Base-by-base conservation (phyloP, 2,888 invertebrate genomes). In the Lasioglossum morio region DNA sequence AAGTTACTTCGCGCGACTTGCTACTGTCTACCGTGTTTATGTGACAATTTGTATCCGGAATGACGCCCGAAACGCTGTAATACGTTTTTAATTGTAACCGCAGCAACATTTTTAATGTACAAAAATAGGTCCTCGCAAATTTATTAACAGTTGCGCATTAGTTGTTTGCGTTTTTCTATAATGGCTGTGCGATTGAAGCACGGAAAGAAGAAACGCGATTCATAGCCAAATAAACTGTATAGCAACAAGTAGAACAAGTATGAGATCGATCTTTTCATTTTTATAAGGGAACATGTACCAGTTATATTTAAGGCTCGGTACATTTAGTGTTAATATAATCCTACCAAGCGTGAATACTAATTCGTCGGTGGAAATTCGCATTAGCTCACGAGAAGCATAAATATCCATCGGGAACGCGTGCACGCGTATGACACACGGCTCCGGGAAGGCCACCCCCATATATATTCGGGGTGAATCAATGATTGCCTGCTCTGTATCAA, bases 401-500 rank as follows among this genome's bases (percentile, higher is more conserved):
- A 86, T 81, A 72, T 81, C 79, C 70, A 53, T 37, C 60, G n/a
- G 46, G 1, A 19, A 27, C 43, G 30, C 57, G 53, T 77, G 46
- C 78, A 57, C 81, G 66, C 77, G 86, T 79, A 76, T 66, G 78
- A 81, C 78, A 81, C 76, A 78, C 57, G 80, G 48, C 40, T 37
- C 23, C 37, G 12, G 72, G 72, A 75, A 66, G 69, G 78, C 75
- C 34, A 77, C 46, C 40, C 48, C 82, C 80, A 80, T 82, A 80
- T 83, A 87, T 87, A 86, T 87, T 75, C 69, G 69, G 43, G 63
- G 30, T 48, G 89, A 90, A 90, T 89, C 83, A 90, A 89, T 85
- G 86, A 90, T 90, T 82, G 72, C 48, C 80, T 37, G 77, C 76
- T 37, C 73, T 86, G 85, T 84, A 89, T 87, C 90, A 79, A 89